Percentiles rank a stretch among this genome's conserved stretches.
Evolutionary conservation across 2,113 vertebrate species (phyloP).

Genomic region (Parotia lawesii): DNA sequence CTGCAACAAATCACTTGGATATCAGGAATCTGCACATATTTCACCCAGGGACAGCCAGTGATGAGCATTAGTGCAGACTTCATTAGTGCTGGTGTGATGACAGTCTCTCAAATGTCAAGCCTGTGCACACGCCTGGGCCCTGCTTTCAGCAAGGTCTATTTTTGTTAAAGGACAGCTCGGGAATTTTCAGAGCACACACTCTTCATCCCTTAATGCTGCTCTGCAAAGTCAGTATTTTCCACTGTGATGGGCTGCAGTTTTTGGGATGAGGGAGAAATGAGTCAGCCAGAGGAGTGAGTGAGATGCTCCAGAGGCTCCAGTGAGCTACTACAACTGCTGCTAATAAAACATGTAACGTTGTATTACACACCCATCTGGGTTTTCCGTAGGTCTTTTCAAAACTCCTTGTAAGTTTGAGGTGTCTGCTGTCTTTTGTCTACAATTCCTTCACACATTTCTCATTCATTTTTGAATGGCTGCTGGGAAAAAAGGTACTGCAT

Average conservation of each 20-base stretch:
- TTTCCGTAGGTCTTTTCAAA: background rate
- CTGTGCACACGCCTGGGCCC: background rate
- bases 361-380: background rate
- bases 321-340: background rate
- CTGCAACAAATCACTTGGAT: background rate
- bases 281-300: background rate
- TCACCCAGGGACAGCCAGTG: background rate
- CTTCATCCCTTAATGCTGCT: background rate
- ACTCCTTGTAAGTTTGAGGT: background rate
- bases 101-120: background rate
- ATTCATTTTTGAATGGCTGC: background rate
- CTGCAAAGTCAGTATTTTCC: background rate
- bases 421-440: background rate
- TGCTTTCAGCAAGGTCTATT: background rate
- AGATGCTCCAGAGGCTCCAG: background rate
- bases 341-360: background rate
- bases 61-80: background rate
- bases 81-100: background rate
- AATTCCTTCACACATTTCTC: background rate
- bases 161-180: background rate
- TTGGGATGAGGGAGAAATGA: background rate
- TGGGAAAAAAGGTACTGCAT: background rate
- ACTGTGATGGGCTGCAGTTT: background rate
- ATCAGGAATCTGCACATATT: background rate
- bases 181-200: background rate